Percentiles rank a stretch among this genome's conserved stretches.
Conservation (phyloP, 2,797 vertebrate genomes). For the Eremophila alpestris region DNA sequence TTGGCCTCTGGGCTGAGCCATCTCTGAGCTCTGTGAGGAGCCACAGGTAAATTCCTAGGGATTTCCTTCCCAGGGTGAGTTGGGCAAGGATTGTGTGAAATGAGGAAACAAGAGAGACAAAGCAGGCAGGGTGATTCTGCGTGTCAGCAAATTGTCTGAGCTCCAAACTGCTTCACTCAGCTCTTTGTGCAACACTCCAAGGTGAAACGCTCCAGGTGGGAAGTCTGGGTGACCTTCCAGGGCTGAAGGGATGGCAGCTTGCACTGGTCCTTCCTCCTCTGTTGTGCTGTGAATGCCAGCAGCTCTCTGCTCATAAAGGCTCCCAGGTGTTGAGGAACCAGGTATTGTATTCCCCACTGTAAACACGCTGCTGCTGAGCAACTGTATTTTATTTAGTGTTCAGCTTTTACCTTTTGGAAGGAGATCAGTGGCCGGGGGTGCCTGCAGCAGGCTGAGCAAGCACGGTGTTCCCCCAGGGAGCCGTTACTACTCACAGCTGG, state of each 20-base stretch:
- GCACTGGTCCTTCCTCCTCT: neutral
- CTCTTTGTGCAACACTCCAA: neutral
- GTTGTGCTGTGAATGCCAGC: neutral
- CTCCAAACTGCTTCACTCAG: neutral
- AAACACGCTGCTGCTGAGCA: neutral
- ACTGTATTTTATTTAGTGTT: neutral
- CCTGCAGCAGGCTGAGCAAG: neutral
- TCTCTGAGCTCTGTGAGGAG: neutral
- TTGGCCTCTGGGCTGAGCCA: neutral
- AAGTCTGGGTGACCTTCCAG: neutral
- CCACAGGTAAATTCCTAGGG: neutral
- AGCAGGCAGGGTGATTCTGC: neutral
- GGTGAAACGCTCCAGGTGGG: neutral
- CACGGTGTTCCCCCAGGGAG: accelerated
- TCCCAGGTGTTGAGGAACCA: neutral
- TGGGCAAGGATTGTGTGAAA: neutral
- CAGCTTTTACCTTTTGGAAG: neutral
- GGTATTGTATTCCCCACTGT: neutral
- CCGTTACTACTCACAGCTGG: neutral
- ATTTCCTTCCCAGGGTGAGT: neutral
- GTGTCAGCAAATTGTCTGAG: neutral
- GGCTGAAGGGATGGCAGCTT: neutral
- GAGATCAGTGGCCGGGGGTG: neutral
- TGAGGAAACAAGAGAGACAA: neutral
- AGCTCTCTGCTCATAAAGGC: neutral